Evolutionary conservation across 2,888 invertebrate genomes (phyloP).

Genomic region (Onthophagus sagittarius): DNA sequence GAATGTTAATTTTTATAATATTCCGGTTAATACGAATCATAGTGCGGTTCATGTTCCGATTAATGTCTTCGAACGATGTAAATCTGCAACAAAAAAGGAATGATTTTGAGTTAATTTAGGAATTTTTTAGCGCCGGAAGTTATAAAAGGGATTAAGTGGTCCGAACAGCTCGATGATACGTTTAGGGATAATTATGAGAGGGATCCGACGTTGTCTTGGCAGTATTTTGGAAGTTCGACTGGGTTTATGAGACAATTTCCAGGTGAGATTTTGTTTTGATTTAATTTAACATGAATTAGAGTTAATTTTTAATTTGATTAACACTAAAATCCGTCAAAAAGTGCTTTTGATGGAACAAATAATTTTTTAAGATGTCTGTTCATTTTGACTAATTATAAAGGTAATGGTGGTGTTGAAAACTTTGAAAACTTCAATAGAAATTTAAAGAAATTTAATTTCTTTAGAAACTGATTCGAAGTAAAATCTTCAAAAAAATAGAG

Average conservation of each 20-base stretch:
- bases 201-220: constrained; percentile 91
- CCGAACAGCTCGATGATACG: constrained; percentile 83
- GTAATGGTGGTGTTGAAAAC: too few species aligned
- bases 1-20: constrained; percentile 75
- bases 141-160: constrained; percentile 93
- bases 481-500: too few species aligned
- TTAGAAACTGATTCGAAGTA: too few species aligned
- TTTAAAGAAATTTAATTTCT: too few species aligned
- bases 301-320: too few species aligned
- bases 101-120: background rate
- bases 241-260: constrained; percentile 98
- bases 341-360: too few species aligned
- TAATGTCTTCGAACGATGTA: constrained; percentile 88
- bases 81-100: constrained; percentile 35
- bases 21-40: constrained; percentile 70
- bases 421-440: too few species aligned
- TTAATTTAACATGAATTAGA: background rate
- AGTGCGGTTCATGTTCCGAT: constrained; percentile 95
- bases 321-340: too few species aligned
- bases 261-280: constrained; percentile 51
- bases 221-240: constrained; percentile 95
- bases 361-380: too few species aligned
- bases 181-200: constrained; percentile 83
- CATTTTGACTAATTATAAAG: too few species aligned
- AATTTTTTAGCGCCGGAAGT: constrained; percentile 69